Conservation (phyloP, 2,113 vertebrate genomes). For the Clupea harengus region DNA sequence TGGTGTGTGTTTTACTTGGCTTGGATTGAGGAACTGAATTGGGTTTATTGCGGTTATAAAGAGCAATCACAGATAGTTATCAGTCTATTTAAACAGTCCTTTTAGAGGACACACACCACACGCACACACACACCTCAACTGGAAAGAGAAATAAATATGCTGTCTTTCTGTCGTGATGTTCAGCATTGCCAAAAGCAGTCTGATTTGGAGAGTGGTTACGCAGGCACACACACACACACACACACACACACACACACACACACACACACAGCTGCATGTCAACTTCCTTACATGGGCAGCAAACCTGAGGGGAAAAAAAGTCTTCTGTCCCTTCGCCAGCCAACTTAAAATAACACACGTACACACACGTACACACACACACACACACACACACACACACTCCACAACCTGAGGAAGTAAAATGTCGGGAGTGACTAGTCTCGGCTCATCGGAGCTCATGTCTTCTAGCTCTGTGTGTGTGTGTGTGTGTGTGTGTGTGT, state of each 20-base stretch:
- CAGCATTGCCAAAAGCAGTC: too few species aligned
- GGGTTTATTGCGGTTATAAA: too few species aligned
- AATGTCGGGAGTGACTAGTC: not conserved
- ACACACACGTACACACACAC: not conserved
- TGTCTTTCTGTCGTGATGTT: too few species aligned
- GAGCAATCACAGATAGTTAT: too few species aligned
- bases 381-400: not conserved
- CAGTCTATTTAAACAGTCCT: too few species aligned
- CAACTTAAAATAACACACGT: not conserved
- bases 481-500: not conserved
- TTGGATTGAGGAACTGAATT: too few species aligned
- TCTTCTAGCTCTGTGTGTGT: not conserved
- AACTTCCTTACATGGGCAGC: conserved; percentile 28
- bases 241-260: not conserved
- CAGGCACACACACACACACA: not conserved
- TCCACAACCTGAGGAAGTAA: not conserved
- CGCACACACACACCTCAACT: too few species aligned
- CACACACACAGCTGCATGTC: not conserved
- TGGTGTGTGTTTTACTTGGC: too few species aligned
- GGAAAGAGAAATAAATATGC: too few species aligned
- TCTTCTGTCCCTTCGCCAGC: not conserved
- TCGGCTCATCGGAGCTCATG: not conserved
- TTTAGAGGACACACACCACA: too few species aligned
- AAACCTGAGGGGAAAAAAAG: not conserved
- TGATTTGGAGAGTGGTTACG: too few species aligned